These are phyloP conservation scores for Mimumesa dahlbomi DNA, from an alignment of 2,888 invertebrate species.

Conservation along the genomic window DNA sequence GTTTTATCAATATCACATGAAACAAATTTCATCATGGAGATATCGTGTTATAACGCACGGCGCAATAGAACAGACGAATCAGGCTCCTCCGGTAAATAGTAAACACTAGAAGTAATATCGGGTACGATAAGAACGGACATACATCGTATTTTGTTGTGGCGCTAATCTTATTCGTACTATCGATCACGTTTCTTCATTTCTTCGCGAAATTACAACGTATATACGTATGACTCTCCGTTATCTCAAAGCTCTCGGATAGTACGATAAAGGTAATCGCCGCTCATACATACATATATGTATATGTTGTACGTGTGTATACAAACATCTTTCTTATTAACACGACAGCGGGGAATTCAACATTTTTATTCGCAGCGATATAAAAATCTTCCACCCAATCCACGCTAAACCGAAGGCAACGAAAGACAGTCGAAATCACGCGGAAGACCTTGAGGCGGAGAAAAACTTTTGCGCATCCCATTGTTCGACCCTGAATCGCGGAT, in stretches of 20 bases:
- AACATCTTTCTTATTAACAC: too few relatives aligned
- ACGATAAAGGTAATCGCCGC: background rate
- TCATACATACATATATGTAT: too few relatives aligned
- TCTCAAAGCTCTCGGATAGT: background rate
- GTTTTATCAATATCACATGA: too few relatives aligned
- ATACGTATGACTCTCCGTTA: too few relatives aligned
- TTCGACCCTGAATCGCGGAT: constrained; percentile 28
- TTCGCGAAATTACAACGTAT: background rate
- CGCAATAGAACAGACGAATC: background rate
- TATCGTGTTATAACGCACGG: too few relatives aligned
- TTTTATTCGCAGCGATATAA: too few relatives aligned
- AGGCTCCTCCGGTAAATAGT: background rate
- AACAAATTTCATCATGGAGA: too few relatives aligned
- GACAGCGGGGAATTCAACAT: too few relatives aligned
- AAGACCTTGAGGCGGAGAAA: constrained; percentile 29
- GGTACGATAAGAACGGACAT: constrained; percentile 14
- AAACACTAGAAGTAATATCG: background rate
- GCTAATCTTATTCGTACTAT: background rate
- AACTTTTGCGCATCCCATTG: constrained; percentile 35
- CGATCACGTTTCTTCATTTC: background rate
- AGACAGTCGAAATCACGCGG: background rate
- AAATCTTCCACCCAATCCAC: background rate
- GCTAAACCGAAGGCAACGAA: background rate
- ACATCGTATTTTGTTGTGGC: background rate
- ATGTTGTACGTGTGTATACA: too few relatives aligned